Percentiles rank a stretch among this genome's conserved stretches.
Evolutionary conservation across 2,888 invertebrate species (phyloP).

Genomic region (Orchesella flavescens): DNA sequence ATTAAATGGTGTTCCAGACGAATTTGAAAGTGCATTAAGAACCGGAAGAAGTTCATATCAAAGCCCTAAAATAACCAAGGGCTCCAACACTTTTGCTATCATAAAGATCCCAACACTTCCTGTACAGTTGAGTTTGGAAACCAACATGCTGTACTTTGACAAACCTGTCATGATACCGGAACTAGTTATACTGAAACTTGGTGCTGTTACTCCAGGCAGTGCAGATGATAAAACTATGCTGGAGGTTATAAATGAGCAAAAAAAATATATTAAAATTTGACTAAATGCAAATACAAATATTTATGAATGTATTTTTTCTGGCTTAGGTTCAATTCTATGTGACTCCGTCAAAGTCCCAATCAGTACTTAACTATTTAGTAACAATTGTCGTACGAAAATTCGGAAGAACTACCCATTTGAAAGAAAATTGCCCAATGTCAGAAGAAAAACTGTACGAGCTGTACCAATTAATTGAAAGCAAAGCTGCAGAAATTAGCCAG

Average conservation of each 20-base stretch:
- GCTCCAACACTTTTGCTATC: conserved; percentile 17
- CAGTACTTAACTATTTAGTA: background rate
- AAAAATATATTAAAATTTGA: too few relatives aligned
- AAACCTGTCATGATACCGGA: background rate
- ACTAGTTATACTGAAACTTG: conserved; percentile 1
- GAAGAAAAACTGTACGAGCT: background rate
- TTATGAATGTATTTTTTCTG: too few relatives aligned
- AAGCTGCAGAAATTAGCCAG: background rate
- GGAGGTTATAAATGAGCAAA: conserved; percentile 11
- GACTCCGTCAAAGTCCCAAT: background rate
- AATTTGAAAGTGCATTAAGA: background rate
- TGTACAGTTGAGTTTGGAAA: conserved; percentile 12
- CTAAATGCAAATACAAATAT: too few relatives aligned
- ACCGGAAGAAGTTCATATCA: background rate
- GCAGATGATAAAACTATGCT: background rate
- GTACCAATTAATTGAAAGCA: background rate
- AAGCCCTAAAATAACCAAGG: background rate
- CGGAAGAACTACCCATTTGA: background rate
- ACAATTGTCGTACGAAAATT: background rate
- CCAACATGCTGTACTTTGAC: conserved; percentile 46
- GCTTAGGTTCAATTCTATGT: background rate
- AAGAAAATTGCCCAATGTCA: background rate
- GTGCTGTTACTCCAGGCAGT: too few relatives aligned
- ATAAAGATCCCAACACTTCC: background rate
- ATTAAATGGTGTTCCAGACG: background rate